These are phyloP conservation scores for Papilio aristodemus DNA, from an alignment of 1,140 invertebrate species.

Conservation along the genomic window DNA sequence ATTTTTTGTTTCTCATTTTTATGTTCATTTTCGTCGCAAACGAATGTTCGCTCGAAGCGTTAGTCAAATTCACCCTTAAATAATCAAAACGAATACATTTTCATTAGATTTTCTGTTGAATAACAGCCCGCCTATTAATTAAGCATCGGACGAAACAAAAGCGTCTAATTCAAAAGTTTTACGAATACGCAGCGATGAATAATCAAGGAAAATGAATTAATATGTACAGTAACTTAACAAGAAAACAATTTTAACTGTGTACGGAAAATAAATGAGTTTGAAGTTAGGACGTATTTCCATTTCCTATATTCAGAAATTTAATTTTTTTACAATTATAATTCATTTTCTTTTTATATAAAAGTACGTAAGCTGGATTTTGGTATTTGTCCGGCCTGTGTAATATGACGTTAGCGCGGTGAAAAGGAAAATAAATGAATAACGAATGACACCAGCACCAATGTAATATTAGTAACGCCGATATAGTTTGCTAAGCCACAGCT, in stretches of 20 bases:
- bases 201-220: conserved; percentile 15
- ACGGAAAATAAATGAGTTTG: not conserved
- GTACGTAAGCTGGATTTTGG: too few species aligned
- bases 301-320: not conserved
- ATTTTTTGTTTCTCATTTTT: too few species aligned
- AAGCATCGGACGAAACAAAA: conserved; percentile 29
- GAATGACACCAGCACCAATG: too few species aligned
- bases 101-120: conserved; percentile 22
- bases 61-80: not conserved
- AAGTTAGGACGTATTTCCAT: not conserved
- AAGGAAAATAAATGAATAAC: too few species aligned
- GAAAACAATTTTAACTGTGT: conserved; percentile 16
- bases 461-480: too few species aligned
- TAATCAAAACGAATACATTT: conserved; percentile 30
- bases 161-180: conserved; percentile 31
- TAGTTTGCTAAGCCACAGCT: too few species aligned
- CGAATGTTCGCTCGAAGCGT: not conserved
- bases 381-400: too few species aligned
- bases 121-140: conserved; percentile 25
- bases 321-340: too few species aligned
- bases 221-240: not conserved
- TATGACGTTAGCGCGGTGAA: too few species aligned
- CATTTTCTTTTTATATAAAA: too few species aligned
- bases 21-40: not conserved
- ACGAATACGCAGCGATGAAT: conserved; percentile 7